Evolutionary conservation across 1,140 invertebrate genomes (phyloP).

Genomic region (Drosophila pruinosa): DNA sequence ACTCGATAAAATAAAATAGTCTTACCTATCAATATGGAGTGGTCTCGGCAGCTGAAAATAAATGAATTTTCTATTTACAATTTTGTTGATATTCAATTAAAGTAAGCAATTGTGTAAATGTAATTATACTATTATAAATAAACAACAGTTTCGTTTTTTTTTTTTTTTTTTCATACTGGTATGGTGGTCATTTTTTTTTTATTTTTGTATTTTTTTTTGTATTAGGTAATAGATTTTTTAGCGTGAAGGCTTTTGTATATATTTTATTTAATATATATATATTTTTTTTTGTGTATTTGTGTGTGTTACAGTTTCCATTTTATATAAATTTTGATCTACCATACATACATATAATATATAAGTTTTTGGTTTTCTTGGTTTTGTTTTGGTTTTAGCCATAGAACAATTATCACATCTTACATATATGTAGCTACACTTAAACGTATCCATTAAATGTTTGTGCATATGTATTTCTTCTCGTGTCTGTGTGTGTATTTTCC

Average conservation of each 20-base stretch:
- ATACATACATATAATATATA: conserved; percentile 31
- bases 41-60: no score
- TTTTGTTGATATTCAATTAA: not conserved
- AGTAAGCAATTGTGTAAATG: no score
- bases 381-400: conserved; percentile 60
- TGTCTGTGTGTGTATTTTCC: not conserved
- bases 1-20: no score
- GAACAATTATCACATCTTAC: conserved; percentile 81
- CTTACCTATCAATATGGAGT: no score
- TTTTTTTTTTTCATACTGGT: conserved; percentile 51
- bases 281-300: conserved; percentile 23
- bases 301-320: conserved; percentile 8
- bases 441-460: conserved; percentile 75
- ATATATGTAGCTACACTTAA: conserved; percentile 70
- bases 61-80: no score
- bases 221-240: conserved; percentile 56
- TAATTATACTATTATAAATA: no score
- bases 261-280: conserved; percentile 48
- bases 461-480: conserved; percentile 64
- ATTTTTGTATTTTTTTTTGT: conserved; percentile 70
- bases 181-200: conserved; percentile 75
- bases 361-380: conserved; percentile 33
- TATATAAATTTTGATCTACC: conserved; percentile 45
- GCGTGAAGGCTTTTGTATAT: conserved; percentile 43
- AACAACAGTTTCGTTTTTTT: not conserved